phyloP scores from a whole-genome alignment of 2,888 invertebrate genomes.

The Erebia ligea region DNA sequence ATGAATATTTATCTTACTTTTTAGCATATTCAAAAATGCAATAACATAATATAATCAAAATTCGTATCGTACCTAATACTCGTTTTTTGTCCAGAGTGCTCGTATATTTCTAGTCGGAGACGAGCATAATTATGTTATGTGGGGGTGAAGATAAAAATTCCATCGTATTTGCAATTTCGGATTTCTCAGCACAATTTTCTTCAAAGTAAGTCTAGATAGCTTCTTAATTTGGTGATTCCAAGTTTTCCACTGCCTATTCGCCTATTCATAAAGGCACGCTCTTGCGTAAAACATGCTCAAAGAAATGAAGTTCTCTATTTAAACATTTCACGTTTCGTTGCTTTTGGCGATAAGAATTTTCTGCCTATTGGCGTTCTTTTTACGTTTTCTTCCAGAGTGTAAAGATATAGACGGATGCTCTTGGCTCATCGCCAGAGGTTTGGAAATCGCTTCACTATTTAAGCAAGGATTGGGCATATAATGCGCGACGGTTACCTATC shows the following conservation, averaged over 20 bases:
- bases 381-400: constrained; percentile 54
- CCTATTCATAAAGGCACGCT: background rate
- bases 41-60: too few relatives aligned
- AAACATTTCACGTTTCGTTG: constrained; percentile 22
- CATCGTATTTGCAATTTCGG: background rate
- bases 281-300: constrained; percentile 11
- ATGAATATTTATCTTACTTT: too few relatives aligned
- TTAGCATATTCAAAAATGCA: too few relatives aligned
- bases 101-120: too few relatives aligned
- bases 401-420: constrained; percentile 49
- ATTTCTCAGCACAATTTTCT: background rate
- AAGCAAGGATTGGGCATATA: constrained; percentile 32
- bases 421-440: constrained; percentile 49
- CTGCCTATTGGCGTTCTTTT: constrained; percentile 36
- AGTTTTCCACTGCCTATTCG: background rate
- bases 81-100: too few relatives aligned
- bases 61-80: too few relatives aligned
- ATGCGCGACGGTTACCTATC: background rate
- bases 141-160: too few relatives aligned
- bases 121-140: too few relatives aligned
- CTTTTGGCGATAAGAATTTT: constrained; percentile 32
- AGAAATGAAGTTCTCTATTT: constrained; percentile 15
- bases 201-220: background rate
- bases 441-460: constrained; percentile 45
- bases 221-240: background rate